A percentile compares a stretch with the other conserved stretches of the same genome.
phyloP scores from a whole-genome alignment of 1,140 invertebrate genomes.

The Drosophila busckii region DNA sequence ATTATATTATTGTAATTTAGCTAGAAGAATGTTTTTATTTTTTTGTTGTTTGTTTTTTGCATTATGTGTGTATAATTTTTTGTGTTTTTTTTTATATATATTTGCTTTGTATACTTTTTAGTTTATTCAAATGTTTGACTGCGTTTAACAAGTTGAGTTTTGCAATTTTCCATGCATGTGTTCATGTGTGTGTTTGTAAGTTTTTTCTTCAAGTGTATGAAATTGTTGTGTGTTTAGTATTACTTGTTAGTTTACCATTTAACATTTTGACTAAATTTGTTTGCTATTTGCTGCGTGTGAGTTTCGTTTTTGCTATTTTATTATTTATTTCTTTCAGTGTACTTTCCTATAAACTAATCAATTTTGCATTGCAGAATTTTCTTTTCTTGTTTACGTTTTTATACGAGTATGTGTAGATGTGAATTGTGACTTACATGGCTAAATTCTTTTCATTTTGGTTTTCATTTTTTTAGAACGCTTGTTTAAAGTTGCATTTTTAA shows the following conservation, averaged over 20 bases:
- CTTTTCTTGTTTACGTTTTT: too few species aligned
- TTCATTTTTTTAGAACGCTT: constrained; percentile 35
- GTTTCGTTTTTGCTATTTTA: constrained; percentile 23
- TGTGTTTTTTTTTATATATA: constrained; percentile 40
- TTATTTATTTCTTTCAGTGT: constrained; percentile 54
- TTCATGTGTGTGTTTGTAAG: constrained; percentile 15
- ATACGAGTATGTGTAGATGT: too few species aligned
- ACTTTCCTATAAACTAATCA: constrained; percentile 67
- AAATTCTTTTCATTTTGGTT: constrained; percentile 46
- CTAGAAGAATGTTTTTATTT: constrained; percentile 53
- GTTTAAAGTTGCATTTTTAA: constrained; percentile 41
- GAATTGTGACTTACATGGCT: too few species aligned
- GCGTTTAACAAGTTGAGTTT: constrained; percentile 43
- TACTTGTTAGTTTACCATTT: constrained; percentile 56
- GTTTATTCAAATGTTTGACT: constrained; percentile 43
- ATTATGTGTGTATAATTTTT: constrained; percentile 29
- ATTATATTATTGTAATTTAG: constrained; percentile 70
- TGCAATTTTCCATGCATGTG: constrained; percentile 30
- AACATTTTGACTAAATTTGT: constrained; percentile 75
- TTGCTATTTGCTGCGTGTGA: constrained; percentile 49
- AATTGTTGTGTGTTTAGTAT: constrained; percentile 25
- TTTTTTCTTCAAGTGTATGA: constrained; percentile 32
- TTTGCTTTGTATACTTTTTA: constrained; percentile 35
- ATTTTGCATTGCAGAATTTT: too few species aligned
- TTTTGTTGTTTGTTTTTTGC: constrained; percentile 27